These are phyloP conservation scores for Falco rusticolus DNA, from an alignment of 2,797 vertebrate genomes.

Conservation along the genomic window DNA sequence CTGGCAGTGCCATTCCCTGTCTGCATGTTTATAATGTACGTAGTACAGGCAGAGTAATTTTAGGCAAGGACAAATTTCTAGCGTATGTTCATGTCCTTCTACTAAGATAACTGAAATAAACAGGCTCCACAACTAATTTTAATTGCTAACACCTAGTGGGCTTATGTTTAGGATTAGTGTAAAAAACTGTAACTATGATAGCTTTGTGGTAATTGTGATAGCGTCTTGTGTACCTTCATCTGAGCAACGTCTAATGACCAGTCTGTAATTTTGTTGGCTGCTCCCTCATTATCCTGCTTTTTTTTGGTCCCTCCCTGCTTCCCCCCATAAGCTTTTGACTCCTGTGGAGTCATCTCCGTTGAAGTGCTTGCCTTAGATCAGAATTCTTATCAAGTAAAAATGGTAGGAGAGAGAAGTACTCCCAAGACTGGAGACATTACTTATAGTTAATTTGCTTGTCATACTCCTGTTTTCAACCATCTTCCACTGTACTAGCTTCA, in stretches of 20 bases:
- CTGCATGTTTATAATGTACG: background rate
- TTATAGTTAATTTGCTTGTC: background rate
- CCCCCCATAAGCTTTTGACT: background rate
- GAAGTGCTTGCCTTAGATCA: background rate
- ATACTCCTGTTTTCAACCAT: background rate
- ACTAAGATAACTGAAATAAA: constrained; percentile 10
- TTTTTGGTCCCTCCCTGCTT: background rate
- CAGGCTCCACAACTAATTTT: background rate
- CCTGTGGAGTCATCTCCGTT: background rate
- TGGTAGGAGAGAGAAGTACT: background rate
- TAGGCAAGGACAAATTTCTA: constrained; percentile 44
- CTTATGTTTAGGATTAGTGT: background rate
- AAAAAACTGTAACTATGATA: background rate
- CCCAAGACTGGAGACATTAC: background rate
- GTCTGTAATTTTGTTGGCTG: background rate
- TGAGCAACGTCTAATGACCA: background rate
- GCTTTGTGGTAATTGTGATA: background rate
- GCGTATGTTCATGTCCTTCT: constrained; percentile 34
- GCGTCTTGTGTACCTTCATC: background rate
- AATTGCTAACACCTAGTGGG: background rate
- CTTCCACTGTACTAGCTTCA: background rate
- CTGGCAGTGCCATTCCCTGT: constrained; percentile 16
- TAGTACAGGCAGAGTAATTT: constrained; percentile 17
- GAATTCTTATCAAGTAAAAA: background rate
- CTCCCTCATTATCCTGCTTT: background rate